Evolutionary conservation across 2,797 vertebrate species (phyloP).

Genomic region (Atherinosoma microstoma): DNA sequence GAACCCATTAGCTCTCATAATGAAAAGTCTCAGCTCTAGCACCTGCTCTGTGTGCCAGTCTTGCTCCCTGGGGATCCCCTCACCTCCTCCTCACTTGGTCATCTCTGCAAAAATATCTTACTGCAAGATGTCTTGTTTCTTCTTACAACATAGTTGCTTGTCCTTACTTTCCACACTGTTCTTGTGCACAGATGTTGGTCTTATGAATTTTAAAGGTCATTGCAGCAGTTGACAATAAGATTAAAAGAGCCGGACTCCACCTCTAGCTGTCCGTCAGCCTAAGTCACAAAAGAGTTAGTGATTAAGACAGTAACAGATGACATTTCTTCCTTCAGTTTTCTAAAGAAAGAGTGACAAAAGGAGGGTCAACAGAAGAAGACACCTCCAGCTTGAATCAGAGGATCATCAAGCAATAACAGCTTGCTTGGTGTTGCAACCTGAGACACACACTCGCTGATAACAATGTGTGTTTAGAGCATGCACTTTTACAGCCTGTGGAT

Average conservation of each 20-base stretch:
- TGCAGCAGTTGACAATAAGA: slow-evolving; percentile 31
- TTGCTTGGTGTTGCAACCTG: slow-evolving; percentile 44
- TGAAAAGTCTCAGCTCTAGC: slow-evolving; percentile 53
- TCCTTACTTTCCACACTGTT: neutral
- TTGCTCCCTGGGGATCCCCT: slow-evolving; percentile 17
- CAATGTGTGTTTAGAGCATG: slow-evolving; percentile 43
- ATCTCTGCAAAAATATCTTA: neutral
- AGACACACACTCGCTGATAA: slow-evolving; percentile 46
- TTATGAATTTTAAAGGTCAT: neutral
- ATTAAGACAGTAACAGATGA: slow-evolving; percentile 44
- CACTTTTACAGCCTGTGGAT: slow-evolving; percentile 31
- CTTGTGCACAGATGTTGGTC: neutral
- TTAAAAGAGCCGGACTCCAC: slow-evolving; percentile 43
- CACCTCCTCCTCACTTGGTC: slow-evolving; percentile 22
- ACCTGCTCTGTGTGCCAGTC: slow-evolving; percentile 36
- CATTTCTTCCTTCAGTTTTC: slow-evolving; percentile 27
- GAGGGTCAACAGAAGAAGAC: slow-evolving; percentile 32
- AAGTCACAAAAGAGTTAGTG: slow-evolving; percentile 25
- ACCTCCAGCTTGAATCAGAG: slow-evolving; percentile 18
- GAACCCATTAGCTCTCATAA: slow-evolving; percentile 46
- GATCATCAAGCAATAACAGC: slow-evolving; percentile 28
- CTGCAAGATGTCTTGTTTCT: neutral
- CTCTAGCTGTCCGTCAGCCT: slow-evolving; percentile 50
- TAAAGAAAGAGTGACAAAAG: slow-evolving; percentile 27
- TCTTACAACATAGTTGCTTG: neutral